Evolutionary conservation across 2,888 invertebrate species (phyloP).

Genomic region (Pseudanteris insignis): DNA sequence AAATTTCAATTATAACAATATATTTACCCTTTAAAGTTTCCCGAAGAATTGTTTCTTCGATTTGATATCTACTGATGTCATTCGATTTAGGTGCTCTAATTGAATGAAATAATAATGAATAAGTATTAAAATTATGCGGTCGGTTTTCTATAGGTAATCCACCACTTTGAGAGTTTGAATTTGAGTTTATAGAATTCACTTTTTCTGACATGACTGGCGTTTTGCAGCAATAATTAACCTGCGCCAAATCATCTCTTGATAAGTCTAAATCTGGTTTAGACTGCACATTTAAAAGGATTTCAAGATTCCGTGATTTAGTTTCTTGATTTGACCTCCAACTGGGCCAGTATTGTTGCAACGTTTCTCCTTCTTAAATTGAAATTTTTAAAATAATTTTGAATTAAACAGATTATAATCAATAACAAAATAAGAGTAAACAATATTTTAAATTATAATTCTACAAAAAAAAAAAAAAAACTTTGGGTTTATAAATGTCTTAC

Average conservation of each 20-base stretch:
- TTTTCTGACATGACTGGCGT: conserved; percentile 53
- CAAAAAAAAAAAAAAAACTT: too few relatives aligned
- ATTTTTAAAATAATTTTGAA: background rate
- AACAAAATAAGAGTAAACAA: too few relatives aligned
- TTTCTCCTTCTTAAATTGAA: conserved; percentile 18
- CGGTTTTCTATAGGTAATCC: conserved; percentile 49
- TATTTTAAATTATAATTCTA: too few relatives aligned
- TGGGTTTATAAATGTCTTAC: too few relatives aligned
- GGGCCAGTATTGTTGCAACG: conserved; percentile 15
- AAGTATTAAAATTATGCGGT: conserved; percentile 54
- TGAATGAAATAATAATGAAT: conserved; percentile 51
- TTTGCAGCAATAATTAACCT: conserved; percentile 54
- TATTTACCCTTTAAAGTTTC: conserved; percentile 7
- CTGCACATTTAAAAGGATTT: conserved; percentile 39
- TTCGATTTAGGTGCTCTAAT: background rate
- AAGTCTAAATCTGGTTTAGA: conserved; percentile 23
- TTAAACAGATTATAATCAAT: too few relatives aligned
- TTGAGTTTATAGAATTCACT: conserved; percentile 4
- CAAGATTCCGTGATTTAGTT: conserved; percentile 26
- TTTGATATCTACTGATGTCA: background rate
- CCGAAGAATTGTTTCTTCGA: background rate
- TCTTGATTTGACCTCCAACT: conserved; percentile 10
- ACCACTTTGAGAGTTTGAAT: conserved; percentile 4
- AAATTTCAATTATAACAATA: too few relatives aligned
- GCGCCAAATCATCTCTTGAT: conserved; percentile 3